A percentile compares a stretch with the other conserved stretches of the same genome.
phyloP scores from a whole-genome alignment of 2,888 invertebrate genomes.

The Nemurella pictetii region DNA sequence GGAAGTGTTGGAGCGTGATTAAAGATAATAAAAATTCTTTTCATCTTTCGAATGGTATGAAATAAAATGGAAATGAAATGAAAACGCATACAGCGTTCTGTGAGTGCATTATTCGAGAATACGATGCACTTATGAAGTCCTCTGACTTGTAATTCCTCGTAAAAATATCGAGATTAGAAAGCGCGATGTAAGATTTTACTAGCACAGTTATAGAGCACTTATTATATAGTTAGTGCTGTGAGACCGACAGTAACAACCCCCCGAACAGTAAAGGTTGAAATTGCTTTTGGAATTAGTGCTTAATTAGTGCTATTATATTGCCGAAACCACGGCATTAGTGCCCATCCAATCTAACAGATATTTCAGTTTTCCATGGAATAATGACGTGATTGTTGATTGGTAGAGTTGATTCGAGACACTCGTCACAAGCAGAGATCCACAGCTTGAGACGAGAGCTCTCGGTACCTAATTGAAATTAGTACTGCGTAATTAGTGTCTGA shows the following conservation, averaged over 20 bases:
- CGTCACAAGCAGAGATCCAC: background rate
- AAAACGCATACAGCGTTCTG: background rate
- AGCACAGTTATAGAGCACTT: background rate
- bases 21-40: slow-evolving; percentile 12
- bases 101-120: background rate
- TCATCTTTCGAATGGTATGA: background rate
- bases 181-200: background rate
- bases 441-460: background rate
- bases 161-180: background rate
- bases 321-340: no score
- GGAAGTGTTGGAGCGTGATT: slow-evolving; percentile 5
- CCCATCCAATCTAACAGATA: no score
- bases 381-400: no score
- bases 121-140: background rate
- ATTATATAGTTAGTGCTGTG: no score
- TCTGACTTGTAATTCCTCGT: background rate
- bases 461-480: background rate
- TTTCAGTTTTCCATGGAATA: no score
- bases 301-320: no score
- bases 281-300: no score
- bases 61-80: background rate
- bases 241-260: no score
- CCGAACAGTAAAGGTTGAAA: no score
- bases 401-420: no score
- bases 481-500: background rate